Percentiles rank a stretch among this genome's conserved stretches.
Conservation (phyloP, 2,888 invertebrate genomes). For the Epirrhoe tristata region DNA sequence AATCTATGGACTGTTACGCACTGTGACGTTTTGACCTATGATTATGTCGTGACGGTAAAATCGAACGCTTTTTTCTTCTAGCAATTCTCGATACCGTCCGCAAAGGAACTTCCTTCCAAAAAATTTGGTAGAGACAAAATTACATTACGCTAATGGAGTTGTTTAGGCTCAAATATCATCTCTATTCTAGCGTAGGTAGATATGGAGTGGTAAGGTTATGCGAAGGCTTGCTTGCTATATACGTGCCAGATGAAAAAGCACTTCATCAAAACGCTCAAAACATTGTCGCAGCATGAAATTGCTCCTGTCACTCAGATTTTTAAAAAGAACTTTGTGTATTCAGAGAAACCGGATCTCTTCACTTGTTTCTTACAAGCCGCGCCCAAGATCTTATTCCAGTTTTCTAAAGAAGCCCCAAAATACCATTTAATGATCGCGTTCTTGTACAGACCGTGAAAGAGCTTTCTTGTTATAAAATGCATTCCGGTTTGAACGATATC, state of each 20-base stretch:
- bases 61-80: too few species aligned
- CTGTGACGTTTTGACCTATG: too few species aligned
- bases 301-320: background rate
- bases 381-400: constrained; percentile 25
- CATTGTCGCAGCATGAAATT: constrained; percentile 1
- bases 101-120: too few species aligned
- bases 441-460: constrained; percentile 7
- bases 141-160: too few species aligned
- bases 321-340: constrained; percentile 12
- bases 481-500: constrained; percentile 2
- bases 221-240: too few species aligned
- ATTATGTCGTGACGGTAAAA: too few species aligned
- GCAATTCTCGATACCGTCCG: too few species aligned
- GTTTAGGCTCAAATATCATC: too few species aligned
- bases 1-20: too few species aligned
- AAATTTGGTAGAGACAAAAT: too few species aligned
- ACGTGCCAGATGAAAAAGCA: background rate
- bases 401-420: constrained; percentile 20
- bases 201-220: too few species aligned
- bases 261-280: constrained; percentile 8
- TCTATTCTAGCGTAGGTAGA: too few species aligned
- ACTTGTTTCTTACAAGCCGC: constrained; percentile 17
- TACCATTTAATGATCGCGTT: constrained; percentile 16
- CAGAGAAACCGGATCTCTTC: constrained; percentile 25
- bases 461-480: background rate